Evolutionary conservation across 2,113 vertebrate species (phyloP).

Genomic region (Erpornis zantholeuca): DNA sequence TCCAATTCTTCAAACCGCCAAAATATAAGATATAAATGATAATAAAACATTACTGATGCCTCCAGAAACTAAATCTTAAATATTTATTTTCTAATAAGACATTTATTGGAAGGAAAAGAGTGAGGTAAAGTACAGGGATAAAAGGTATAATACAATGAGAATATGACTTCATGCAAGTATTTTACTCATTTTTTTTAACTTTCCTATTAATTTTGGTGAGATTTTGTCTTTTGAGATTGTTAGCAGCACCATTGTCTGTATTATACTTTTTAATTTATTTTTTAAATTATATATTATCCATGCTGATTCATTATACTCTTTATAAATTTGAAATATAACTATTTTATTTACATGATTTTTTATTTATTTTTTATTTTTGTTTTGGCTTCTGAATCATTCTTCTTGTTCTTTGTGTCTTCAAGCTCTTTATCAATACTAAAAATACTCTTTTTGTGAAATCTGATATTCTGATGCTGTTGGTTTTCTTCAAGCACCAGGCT

Average conservation of each 20-base stretch:
- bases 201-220: not conserved
- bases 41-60: not conserved
- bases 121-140: not conserved
- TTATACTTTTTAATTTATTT: not conserved
- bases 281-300: not conserved
- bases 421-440: not conserved
- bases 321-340: not conserved
- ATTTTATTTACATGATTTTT: not conserved
- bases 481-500: not conserved
- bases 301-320: not conserved
- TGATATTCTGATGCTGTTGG: not conserved
- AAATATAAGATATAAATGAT: not conserved
- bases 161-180: rapidly evolving
- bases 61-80: not conserved
- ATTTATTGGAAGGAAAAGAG: not conserved
- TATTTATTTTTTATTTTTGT: not conserved
- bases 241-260: not conserved
- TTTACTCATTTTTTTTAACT: not conserved
- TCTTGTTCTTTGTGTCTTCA: not conserved
- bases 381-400: not conserved
- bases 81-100: not conserved
- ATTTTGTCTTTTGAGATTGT: not conserved
- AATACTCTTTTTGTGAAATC: not conserved
- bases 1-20: not conserved
- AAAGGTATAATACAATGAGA: not conserved